phyloP scores from a whole-genome alignment of 2,797 vertebrate species.

The Capromys pilorides region DNA sequence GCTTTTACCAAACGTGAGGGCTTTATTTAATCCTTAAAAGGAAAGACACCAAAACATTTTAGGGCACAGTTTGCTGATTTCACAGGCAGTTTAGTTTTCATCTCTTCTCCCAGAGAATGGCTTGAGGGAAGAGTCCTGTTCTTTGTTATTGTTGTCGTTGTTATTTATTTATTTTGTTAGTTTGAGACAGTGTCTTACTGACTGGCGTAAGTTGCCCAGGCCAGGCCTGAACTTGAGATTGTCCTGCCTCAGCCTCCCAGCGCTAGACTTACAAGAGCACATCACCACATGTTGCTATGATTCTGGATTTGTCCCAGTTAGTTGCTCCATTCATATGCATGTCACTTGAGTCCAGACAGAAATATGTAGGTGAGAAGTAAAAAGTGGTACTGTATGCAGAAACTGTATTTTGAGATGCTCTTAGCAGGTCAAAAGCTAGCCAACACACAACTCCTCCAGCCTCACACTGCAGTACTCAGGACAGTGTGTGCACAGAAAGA shows the following conservation, averaged over 20 bases:
- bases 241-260: background rate
- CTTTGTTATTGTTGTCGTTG: background rate
- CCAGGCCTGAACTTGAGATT: background rate
- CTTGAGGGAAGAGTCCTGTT: background rate
- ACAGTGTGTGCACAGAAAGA: background rate
- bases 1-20: background rate
- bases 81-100: background rate
- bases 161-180: background rate
- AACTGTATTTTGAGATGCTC: background rate
- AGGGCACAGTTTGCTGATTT: background rate
- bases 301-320: background rate
- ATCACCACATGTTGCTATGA: background rate
- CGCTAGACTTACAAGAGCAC: background rate
- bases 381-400: background rate
- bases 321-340: background rate
- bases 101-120: background rate
- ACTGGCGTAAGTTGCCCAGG: background rate
- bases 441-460: background rate
- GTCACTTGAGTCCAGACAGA: background rate
- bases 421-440: conserved; percentile 1
- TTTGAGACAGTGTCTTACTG: background rate
- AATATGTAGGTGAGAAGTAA: background rate
- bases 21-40: conserved; percentile 1
- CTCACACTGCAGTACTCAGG: background rate
- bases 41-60: background rate